Evolutionary conservation across 2,888 invertebrate genomes (phyloP), one percentile per base, ranked within the genome.

Genomic region (Zelleria hepariella): DNA sequence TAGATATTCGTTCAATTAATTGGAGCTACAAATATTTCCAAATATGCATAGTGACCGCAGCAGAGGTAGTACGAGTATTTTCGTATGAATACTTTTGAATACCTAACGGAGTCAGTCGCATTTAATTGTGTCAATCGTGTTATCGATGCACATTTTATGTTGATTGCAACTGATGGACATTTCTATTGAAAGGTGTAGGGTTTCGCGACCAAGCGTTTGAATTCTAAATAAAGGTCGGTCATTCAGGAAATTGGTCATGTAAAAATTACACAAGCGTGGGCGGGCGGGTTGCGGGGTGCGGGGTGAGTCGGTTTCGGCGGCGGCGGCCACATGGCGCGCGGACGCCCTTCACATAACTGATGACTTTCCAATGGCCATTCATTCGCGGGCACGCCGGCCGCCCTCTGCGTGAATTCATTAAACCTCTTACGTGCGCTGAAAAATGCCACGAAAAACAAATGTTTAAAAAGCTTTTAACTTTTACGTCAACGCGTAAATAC

Each of bases 341-440:
- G 75, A 78, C 81, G 77, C 78, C 81, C 77, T 82, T 81, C 82
- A 82, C 84, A 85, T 86, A 85, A 86, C 86, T 87, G 86, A 88
- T 88, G 86, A 84, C 82, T 86, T 87, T 86, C 80, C 86, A 79
- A 88, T 88, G 84, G 86, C 79, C 78, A 84, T 86, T 83, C 83
- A 82, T 85, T 80, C 78, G 77, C 75, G 78, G 77, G 74, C 69
- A 62, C 62, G 66, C 64, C 66, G 66, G 65, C 70, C 66, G 71
- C 72, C 65, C 66, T 66, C 64, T 69, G 66, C 69, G 73, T 56
- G 56, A 70, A 75, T 77, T 77, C 73, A 75, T 73, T 68, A 66
- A 66, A 74, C 68, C 68, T 69, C 69, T 71, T 68, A 68, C 71
- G 66, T 68, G 68, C 68, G 71, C 69, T 10, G 42, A 26, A 32